Base-by-base conservation (phyloP, 2,797 vertebrate species). In the Hemitrygon akajei region DNA sequence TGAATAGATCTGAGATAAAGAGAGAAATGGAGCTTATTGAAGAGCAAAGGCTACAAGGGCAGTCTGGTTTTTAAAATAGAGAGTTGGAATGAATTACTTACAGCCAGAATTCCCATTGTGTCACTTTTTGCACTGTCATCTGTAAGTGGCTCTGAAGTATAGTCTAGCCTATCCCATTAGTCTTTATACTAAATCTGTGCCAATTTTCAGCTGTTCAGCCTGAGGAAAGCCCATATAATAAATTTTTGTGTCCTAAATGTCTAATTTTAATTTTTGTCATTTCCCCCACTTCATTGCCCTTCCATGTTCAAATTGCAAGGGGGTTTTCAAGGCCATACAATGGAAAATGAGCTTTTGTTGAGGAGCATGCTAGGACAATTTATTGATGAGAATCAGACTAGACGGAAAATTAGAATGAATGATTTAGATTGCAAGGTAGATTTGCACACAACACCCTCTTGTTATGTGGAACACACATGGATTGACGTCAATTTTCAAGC, bases 141-240 rank as follows among this genome's bases (percentile, higher is more conserved):
- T n/a, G 30, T 87, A 87, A 87, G 84, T 87, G 84, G 58, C 58
- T 63, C 58, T 63, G 58, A 87, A 87, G 60, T 87, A 87, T 60
- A 87, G 58, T n/a, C 14, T 20, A 20, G 14, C 6, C 34, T n/a
- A 63, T 34, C 27, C 58, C 4, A 1, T 60, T 27, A 63, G 6
- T n/a, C 30, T 34, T 30, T 0, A 3, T 63, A 63, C 12, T 87
- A 87, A 87, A 87, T 87, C 7, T 63, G 18, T 34, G 6, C 30
- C 34, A 27, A 30, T 87, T 87, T 60, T 87, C 84, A 87, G 30
- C 14, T 87, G 20, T 27, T 18, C 84, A 34, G 30, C 16, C 58
- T 58, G 11, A 20, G 40, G 37, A 34, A 47, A 40, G 14, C 7
- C 5, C 16, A 87, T 63, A 27, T 20, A 63, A 87, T 89, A 16